These are phyloP conservation scores for Hymenochirus boettgeri DNA, from an alignment of 2,113 vertebrate genomes.

Conservation along the genomic window DNA sequence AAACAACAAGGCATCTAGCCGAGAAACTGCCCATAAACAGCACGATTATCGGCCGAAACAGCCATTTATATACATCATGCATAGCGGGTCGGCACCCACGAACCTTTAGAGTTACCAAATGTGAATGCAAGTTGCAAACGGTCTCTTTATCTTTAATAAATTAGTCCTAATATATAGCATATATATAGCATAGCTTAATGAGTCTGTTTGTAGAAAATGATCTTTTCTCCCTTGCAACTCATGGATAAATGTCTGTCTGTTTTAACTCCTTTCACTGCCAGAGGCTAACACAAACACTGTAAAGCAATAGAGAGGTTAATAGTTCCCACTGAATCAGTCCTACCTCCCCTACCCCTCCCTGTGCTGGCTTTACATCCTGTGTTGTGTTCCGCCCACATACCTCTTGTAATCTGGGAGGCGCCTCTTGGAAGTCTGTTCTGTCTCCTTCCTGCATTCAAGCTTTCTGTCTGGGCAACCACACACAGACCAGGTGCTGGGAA, in stretches of 20 bases:
- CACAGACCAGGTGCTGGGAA: slow-evolving; percentile 9
- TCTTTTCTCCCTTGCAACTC: no score
- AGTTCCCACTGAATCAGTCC: slow-evolving; percentile 31
- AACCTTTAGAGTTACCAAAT: no score
- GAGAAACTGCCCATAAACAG: no score
- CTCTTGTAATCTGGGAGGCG: slow-evolving; percentile 65
- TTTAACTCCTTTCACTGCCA: slow-evolving; percentile 14
- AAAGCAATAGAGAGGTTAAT: slow-evolving; percentile 56
- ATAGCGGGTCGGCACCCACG: no score
- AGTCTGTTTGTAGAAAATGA: no score
- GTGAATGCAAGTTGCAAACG: no score
- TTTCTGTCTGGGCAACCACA: slow-evolving; percentile 26
- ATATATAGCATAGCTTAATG: no score
- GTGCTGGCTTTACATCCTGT: slow-evolving; percentile 64
- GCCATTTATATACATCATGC: no score
- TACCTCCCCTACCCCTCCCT: slow-evolving; percentile 52
- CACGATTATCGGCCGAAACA: no score
- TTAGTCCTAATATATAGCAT: no score
- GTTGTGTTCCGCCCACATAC: slow-evolving; percentile 68
- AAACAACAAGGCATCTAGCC: no score
- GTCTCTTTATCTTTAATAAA: no score
- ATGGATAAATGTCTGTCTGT: not conserved
- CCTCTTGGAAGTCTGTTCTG: slow-evolving; percentile 49
- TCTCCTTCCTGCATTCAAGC: slow-evolving; percentile 55
- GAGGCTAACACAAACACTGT: slow-evolving; percentile 22